Evolutionary conservation across 2,113 vertebrate genomes (phyloP).

Genomic region (Anoura caudifer): DNA sequence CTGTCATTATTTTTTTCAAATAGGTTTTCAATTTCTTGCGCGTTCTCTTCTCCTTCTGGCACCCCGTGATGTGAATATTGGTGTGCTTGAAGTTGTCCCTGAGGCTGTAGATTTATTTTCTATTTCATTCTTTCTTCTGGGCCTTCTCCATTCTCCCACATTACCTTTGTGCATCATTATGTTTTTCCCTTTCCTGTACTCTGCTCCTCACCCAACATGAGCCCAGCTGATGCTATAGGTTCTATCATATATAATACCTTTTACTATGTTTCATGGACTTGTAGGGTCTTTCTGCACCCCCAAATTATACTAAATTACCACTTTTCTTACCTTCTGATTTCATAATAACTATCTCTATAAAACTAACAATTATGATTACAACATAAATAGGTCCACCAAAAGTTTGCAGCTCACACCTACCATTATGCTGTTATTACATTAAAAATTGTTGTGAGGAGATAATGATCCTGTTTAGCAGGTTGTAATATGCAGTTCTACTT

Average conservation of each 20-base stretch:
- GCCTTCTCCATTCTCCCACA: neutral
- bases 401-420: neutral
- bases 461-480: constrained; percentile 12
- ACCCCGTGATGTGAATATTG: neutral
- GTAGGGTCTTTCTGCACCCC: neutral
- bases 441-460: neutral
- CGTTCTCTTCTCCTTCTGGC: neutral
- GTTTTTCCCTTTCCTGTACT: neutral
- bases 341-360: neutral
- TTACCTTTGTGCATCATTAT: neutral
- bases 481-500: neutral
- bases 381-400: neutral
- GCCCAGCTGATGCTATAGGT: neutral
- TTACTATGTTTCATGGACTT: neutral
- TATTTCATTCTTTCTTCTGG: neutral
- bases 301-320: neutral
- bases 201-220: neutral
- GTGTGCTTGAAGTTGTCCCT: neutral
- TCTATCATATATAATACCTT: neutral
- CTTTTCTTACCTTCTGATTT: neutral
- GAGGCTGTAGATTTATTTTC: neutral
- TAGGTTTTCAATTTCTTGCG: neutral
- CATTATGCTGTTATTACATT: neutral
- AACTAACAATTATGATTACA: neutral
- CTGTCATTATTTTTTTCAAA: neutral